Conservation (phyloP, 23 tunicate species). For the Halocynthia aurantium region DNA sequence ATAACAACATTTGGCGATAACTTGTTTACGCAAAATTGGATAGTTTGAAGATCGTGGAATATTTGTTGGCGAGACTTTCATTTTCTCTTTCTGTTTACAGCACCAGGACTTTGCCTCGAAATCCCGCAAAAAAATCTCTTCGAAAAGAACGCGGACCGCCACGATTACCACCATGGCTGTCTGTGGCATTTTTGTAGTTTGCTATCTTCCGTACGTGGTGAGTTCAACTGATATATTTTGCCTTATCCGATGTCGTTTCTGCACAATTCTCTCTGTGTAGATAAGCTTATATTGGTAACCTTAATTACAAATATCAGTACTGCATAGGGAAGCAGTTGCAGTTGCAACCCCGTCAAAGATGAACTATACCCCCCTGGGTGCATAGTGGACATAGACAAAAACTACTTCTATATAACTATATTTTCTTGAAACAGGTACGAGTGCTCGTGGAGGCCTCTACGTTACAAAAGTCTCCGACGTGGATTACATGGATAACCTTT, state of each 20-base stretch:
- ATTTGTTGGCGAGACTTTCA: too few relatives aligned
- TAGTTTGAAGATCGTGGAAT: too few relatives aligned
- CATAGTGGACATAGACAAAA: too few relatives aligned
- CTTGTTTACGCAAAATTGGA: too few relatives aligned
- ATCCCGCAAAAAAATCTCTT: conserved; percentile 3
- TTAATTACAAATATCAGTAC: too few relatives aligned
- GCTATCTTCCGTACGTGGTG: conserved; percentile 90
- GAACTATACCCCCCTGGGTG: too few relatives aligned
- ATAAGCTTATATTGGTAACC: too few relatives aligned
- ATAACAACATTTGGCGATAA: too few relatives aligned
- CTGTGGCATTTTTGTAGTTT: conserved; percentile 69
- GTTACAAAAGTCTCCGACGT: conserved; percentile 36
- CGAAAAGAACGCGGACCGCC: conserved; percentile 71
- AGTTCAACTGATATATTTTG: not conserved
- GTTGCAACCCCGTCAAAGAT: too few relatives aligned
- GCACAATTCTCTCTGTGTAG: too few relatives aligned
- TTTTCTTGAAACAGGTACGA: conserved; percentile 42
- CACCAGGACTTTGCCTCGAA: conserved; percentile 3
- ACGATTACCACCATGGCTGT: conserved; percentile 87
- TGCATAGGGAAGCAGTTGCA: too few relatives aligned
- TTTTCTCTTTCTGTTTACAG: not conserved
- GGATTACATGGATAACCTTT: conserved; percentile 67
- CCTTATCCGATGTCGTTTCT: too few relatives aligned
- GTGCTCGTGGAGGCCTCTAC: conserved; percentile 70
- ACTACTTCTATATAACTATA: not conserved